Evolutionary conservation across 2,888 invertebrate genomes (phyloP), one percentile per base, ranked within the genome.

Genomic region (Ormia ochracea): DNA sequence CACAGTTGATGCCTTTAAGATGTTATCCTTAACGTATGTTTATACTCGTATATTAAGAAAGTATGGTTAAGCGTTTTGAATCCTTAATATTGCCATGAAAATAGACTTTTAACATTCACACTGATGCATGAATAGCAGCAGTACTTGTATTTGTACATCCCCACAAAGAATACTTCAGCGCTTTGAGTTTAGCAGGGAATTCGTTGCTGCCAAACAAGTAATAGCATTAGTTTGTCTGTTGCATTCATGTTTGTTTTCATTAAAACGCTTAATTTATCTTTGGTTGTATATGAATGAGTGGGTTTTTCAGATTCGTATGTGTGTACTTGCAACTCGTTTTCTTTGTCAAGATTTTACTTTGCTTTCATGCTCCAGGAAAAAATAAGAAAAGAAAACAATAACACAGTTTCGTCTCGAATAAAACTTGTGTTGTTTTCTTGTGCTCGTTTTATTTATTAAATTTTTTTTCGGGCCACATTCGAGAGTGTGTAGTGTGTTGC

Each of bases 1-100:
- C 87, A 83, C 87, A 86, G 83, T 87, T 85, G 85, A 85, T 87
- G 87, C 84, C 86, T 86, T 41, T 73, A 79, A 66, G 70, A 56
- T 65, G 76, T 73, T 70, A 59, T 58, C 52, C 85, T 84, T 84
- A 63, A 73, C 63, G 52, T 56, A 82, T 85, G 85, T 85, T 86
- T 85, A 85, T 86, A 85, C 84, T n/a, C n/a, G n/a, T n/a, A n/a
- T n/a, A 48, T 65, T 45, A 50, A 21, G 17, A 63, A 59, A 66
- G 54, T 72, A 66, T 85, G 85, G 83, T 86, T 87, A 87, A 86
- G 87, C 86, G 84, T 83, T 80, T 56, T 80, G 85, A 84, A 87
- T 85, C 85, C 86, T 82, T 83, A 87, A 85, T 85, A 84, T 85
- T 43, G 50, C 38, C 45, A 23, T 21, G 54, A 58, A 58, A 52